Conservation (phyloP, 2,797 vertebrate species). For the Alcedo quadribrachys region DNA sequence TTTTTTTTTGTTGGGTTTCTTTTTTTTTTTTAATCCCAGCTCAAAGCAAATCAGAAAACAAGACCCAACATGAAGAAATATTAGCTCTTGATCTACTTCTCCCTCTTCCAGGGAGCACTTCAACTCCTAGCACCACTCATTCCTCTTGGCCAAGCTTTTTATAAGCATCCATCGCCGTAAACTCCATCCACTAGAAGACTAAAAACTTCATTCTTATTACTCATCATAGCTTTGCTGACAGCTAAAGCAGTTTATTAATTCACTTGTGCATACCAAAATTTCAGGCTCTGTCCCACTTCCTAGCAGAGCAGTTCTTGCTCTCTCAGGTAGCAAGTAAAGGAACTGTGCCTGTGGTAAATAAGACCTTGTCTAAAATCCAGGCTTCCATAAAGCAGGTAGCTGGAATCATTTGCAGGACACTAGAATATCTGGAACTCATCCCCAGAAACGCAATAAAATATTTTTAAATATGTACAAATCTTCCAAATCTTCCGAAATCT, state of each 20-base stretch:
- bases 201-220: neutral
- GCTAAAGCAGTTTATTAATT: neutral
- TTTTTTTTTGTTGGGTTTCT: no score
- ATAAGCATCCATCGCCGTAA: neutral
- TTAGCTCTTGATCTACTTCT: neutral
- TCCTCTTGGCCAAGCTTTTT: neutral
- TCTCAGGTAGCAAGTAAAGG: neutral
- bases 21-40: neutral
- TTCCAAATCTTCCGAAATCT: constrained; percentile 13
- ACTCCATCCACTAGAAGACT: neutral
- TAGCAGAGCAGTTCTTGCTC: neutral
- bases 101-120: neutral
- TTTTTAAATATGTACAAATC: neutral
- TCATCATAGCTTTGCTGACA: neutral
- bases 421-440: neutral
- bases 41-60: neutral
- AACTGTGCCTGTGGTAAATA: neutral
- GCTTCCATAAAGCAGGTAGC: neutral
- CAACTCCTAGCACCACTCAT: neutral
- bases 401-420: neutral
- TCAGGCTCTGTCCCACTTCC: neutral
- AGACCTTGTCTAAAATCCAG: neutral
- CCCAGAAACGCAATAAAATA: neutral
- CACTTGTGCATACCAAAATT: neutral
- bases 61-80: neutral